These are phyloP conservation scores for Plutomurus gul DNA, from an alignment of 1,140 invertebrate genomes.

Conservation along the genomic window DNA sequence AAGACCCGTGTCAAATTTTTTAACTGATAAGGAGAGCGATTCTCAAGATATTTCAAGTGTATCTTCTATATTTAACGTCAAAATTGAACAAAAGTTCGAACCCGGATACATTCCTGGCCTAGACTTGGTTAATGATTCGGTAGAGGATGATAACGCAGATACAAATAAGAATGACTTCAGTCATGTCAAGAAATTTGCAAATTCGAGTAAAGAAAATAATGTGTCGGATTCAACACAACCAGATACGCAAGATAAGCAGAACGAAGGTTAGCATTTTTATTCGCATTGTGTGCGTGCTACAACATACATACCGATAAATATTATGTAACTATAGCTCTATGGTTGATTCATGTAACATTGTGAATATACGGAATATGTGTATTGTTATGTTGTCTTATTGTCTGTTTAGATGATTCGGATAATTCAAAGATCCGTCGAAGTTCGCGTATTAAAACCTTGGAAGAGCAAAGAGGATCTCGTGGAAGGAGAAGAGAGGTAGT, in stretches of 20 bases:
- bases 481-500: slow-evolving; percentile 47
- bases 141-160: background rate
- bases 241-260: background rate
- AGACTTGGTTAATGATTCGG: slow-evolving; percentile 10
- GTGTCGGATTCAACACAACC: background rate
- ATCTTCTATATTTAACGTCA: slow-evolving; percentile 10
- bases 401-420: background rate
- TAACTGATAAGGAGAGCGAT: background rate
- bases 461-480: slow-evolving; percentile 28
- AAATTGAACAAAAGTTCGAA: slow-evolving; percentile 14
- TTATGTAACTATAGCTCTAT: no score
- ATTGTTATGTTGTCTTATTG: background rate
- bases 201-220: background rate
- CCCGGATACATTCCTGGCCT: slow-evolving; percentile 41
- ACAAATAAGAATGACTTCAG: background rate
- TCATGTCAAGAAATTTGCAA: background rate
- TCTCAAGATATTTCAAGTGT: background rate
- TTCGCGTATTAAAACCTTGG: slow-evolving; percentile 50
- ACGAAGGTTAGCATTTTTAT: background rate
- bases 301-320: no score
- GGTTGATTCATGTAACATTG: no score
- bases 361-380: background rate
- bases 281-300: no score
- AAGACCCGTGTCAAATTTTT: background rate
- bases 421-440: slow-evolving; percentile 44